Evolutionary conservation across 2,113 vertebrate genomes (phyloP).

Genomic region (Blennius ocellaris): DNA sequence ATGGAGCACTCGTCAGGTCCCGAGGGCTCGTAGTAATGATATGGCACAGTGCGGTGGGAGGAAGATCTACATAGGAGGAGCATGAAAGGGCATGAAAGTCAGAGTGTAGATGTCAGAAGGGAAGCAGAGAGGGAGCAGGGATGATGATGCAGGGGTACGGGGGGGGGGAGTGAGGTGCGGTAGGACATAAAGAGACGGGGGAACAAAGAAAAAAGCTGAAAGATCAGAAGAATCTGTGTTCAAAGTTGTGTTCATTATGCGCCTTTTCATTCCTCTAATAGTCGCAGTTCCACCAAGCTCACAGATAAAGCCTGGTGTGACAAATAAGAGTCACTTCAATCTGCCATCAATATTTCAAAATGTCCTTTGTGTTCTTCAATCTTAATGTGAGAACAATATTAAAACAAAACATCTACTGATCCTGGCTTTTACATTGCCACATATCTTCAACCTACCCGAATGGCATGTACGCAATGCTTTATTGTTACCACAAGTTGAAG

Average conservation of each 20-base stretch:
- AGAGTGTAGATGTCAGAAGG: constrained; percentile 15
- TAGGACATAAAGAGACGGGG: constrained; percentile 29
- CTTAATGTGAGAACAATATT: constrained; percentile 3
- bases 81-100: constrained; percentile 29
- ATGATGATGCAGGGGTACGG: constrained; percentile 39
- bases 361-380: constrained; percentile 7
- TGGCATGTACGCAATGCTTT: too few species aligned
- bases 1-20: constrained; percentile 92
- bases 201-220: constrained; percentile 52
- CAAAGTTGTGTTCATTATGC: constrained; percentile 59
- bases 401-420: neutral
- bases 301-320: constrained; percentile 3
- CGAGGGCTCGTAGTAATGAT: constrained; percentile 92
- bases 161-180: constrained; percentile 16
- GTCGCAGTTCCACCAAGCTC: constrained; percentile 26
- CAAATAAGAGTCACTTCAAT: constrained; percentile 27
- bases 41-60: constrained; percentile 87
- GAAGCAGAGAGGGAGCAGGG: constrained; percentile 37
- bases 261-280: constrained; percentile 41
- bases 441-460: too few species aligned
- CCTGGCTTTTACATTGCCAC: neutral
- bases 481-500: too few species aligned
- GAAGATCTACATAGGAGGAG: constrained; percentile 57
- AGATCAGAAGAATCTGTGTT: constrained; percentile 54
- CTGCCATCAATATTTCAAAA: constrained; percentile 25